These are phyloP conservation scores for Morone chrysops DNA, from an alignment of 2,113 vertebrate genomes.

Conservation along the genomic window DNA sequence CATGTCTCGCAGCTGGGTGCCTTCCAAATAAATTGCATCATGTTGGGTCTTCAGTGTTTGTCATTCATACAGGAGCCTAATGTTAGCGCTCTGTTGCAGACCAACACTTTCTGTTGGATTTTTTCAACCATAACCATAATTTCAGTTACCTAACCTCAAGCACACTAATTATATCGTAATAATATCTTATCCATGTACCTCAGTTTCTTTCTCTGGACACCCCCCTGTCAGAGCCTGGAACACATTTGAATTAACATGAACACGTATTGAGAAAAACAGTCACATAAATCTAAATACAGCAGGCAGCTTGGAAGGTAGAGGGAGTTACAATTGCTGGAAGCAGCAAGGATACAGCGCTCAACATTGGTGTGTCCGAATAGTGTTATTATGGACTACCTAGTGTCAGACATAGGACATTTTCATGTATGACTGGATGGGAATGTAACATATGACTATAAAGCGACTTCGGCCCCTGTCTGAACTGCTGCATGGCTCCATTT, in stretches of 20 bases:
- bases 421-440: not conserved
- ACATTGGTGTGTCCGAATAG: not conserved
- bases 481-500: constrained; percentile 1
- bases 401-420: not conserved
- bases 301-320: not conserved
- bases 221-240: not conserved
- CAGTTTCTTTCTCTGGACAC: not conserved
- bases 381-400: not conserved
- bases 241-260: not conserved
- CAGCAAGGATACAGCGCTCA: not conserved
- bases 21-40: not conserved
- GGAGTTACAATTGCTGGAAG: not conserved
- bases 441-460: not conserved
- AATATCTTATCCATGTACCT: not conserved
- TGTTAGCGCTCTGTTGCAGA: not conserved
- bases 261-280: not conserved
- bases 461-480: not conserved
- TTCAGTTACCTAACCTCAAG: constrained; percentile 18
- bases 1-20: not conserved
- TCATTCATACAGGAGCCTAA: not conserved
- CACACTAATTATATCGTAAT: constrained; percentile 1
- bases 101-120: not conserved
- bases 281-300: not conserved
- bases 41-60: not conserved
- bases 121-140: not conserved